Evolutionary conservation across 2,888 invertebrate genomes (phyloP).

Genomic region (Volucella inanis): DNA sequence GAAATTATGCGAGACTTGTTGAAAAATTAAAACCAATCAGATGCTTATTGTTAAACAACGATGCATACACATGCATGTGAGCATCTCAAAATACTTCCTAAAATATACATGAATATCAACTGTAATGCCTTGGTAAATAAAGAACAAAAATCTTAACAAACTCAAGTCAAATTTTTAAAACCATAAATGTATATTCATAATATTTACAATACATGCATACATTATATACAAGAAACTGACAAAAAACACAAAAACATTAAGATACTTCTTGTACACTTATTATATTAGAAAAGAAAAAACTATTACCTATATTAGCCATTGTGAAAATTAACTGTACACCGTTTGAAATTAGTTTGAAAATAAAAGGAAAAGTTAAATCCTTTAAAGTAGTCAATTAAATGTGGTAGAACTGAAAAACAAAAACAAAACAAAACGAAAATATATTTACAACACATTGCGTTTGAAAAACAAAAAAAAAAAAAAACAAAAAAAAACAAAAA

Average conservation of each 20-base stretch:
- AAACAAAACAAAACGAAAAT: slow-evolving; percentile 4
- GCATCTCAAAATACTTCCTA: slow-evolving; percentile 52
- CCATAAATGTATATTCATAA: neutral
- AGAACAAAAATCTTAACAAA: slow-evolving; percentile 19
- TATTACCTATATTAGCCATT: slow-evolving; percentile 38
- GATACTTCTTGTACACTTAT: slow-evolving; percentile 16
- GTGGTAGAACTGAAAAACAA: slow-evolving; percentile 70
- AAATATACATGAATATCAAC: slow-evolving; percentile 57
- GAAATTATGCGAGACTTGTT: slow-evolving; percentile 83
- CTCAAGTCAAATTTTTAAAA: slow-evolving; percentile 4
- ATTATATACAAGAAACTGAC: slow-evolving; percentile 55
- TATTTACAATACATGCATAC: slow-evolving; percentile 14
- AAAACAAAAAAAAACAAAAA: slow-evolving; percentile 1
- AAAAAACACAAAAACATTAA: slow-evolving; percentile 52
- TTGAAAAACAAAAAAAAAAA: slow-evolving; percentile 8
- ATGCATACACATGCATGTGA: too few species aligned
- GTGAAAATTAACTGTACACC: slow-evolving; percentile 61
- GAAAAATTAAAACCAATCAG: slow-evolving; percentile 77
- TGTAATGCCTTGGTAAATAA: slow-evolving; percentile 63
- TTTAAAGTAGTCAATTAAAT: slow-evolving; percentile 74
- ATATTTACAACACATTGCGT: slow-evolving; percentile 30
- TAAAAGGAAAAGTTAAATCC: slow-evolving; percentile 17
- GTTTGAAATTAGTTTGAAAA: slow-evolving; percentile 35
- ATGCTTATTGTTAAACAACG: slow-evolving; percentile 4
- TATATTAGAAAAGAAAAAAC: slow-evolving; percentile 11